These are phyloP conservation scores for Nomada ruficornis DNA, from an alignment of 2,888 invertebrate genomes.

Conservation along the genomic window DNA sequence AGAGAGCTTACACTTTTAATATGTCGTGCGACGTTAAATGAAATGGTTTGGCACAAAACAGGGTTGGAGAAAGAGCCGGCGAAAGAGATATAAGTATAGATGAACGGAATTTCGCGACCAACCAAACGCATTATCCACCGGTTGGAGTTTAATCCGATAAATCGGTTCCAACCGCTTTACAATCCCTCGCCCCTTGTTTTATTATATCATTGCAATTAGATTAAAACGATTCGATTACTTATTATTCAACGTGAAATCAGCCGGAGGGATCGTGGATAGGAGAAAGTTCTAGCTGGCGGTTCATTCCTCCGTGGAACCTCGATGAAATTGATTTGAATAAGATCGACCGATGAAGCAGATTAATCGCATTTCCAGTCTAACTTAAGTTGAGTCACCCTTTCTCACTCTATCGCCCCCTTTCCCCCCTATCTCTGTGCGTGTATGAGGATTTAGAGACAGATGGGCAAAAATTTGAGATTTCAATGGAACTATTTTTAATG, in stretches of 20 bases:
- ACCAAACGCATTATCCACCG: conserved; percentile 24
- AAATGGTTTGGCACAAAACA: background rate
- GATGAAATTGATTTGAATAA: conserved; percentile 54
- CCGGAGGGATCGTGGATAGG: background rate
- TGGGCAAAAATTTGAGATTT: background rate
- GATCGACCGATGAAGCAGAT: conserved; percentile 49
- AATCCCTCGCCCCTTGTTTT: conserved; percentile 29
- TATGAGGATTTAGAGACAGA: background rate
- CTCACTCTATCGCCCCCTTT: too few relatives aligned
- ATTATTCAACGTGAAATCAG: conserved; percentile 46
- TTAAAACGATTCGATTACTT: conserved; percentile 54
- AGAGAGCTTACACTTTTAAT: conserved; percentile 33
- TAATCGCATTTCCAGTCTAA: conserved; percentile 46
- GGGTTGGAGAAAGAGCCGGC: background rate
- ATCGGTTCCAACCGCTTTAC: conserved; percentile 25
- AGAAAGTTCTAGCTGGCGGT: background rate
- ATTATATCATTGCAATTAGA: conserved; percentile 43
- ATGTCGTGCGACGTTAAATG: conserved; percentile 31
- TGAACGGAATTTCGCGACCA: conserved; percentile 7
- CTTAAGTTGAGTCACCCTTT: conserved; percentile 10
- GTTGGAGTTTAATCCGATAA: conserved; percentile 19
- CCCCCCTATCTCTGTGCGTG: background rate
- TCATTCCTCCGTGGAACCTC: conserved; percentile 25
- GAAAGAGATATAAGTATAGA: background rate
- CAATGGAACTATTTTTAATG: background rate